Evolutionary conservation across 2,113 vertebrate genomes (phyloP).

Genomic region (Sciurus niger): DNA sequence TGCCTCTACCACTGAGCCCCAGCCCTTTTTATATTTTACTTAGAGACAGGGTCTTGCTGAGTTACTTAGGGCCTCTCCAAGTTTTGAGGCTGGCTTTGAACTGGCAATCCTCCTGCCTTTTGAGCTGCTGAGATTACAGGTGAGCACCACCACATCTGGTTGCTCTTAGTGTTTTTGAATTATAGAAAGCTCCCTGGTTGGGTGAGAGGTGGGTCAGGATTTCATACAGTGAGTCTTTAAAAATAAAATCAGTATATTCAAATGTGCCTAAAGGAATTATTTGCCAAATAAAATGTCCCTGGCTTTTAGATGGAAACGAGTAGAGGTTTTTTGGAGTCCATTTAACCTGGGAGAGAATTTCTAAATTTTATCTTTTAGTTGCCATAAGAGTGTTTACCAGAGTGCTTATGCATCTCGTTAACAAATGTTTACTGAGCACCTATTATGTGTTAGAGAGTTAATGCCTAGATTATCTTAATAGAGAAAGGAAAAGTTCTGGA

Average conservation of each 20-base stretch:
- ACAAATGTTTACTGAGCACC: neutral
- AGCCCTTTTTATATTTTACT: too few species aligned
- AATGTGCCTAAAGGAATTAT: conserved; percentile 49
- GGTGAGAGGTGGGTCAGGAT: neutral
- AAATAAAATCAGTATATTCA: conserved; percentile 53
- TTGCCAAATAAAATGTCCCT: conserved; percentile 51
- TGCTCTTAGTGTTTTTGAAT: neutral
- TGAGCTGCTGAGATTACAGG: too few species aligned
- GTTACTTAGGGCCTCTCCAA: too few species aligned
- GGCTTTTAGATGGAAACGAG: conserved; percentile 23
- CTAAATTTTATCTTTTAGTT: conserved; percentile 53
- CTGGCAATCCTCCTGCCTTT: too few species aligned
- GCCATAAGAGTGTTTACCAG: neutral
- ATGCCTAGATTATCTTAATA: conserved; percentile 4
- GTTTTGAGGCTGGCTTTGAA: too few species aligned
- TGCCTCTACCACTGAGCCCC: too few species aligned
- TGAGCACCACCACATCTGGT: too few species aligned
- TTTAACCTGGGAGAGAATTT: conserved; percentile 61
- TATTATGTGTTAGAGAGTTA: neutral
- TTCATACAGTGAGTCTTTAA: conserved; percentile 53
- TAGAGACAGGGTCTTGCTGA: too few species aligned
- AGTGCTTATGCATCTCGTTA: conserved; percentile 14
- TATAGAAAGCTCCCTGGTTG: neutral
- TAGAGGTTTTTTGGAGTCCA: conserved; percentile 18
- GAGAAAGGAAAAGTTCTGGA: conserved; percentile 39